Evolutionary conservation across 2,888 invertebrate genomes (phyloP).

Genomic region (Caenorhabditis sp.): DNA sequence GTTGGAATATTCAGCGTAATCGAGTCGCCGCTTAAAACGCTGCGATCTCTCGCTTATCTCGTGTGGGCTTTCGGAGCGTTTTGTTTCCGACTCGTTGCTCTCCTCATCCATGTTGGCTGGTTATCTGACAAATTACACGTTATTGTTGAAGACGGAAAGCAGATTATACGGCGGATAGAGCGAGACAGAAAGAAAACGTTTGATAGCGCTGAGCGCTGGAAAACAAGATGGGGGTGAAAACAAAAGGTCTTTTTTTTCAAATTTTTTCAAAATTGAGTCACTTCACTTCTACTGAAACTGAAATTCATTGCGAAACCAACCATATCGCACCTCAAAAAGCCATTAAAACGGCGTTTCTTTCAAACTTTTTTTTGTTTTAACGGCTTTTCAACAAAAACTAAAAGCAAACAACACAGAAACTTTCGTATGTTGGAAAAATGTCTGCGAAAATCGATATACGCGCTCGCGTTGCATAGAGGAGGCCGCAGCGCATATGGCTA

Average conservation of each 20-base stretch:
- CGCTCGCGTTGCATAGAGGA: not conserved
- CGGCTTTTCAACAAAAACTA: too few relatives aligned
- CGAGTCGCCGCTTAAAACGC: not conserved
- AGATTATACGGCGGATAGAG: conserved; percentile 2
- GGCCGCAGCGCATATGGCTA: not conserved
- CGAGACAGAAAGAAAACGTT: too few relatives aligned
- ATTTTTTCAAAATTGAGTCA: too few relatives aligned
- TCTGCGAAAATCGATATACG: not conserved
- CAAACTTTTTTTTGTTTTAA: too few relatives aligned
- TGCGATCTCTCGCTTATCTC: not conserved
- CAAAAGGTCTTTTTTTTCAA: too few relatives aligned
- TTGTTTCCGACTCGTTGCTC: not conserved
- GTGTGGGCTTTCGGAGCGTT: not conserved
- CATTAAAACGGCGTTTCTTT: too few relatives aligned
- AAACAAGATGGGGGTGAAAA: too few relatives aligned
- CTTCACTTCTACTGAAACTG: too few relatives aligned
- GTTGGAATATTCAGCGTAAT: not conserved
- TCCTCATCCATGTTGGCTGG: not conserved
- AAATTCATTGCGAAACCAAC: too few relatives aligned
- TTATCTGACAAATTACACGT: conserved; percentile 2
- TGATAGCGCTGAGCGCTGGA: too few relatives aligned
- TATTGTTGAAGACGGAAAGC: not conserved
- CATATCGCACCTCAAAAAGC: too few relatives aligned
- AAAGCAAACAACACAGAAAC: not conserved
- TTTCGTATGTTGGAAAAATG: not conserved